Percentiles rank a stretch among this genome's conserved stretches.
phyloP scores from a whole-genome alignment of 2,113 vertebrate genomes.

The Paramisgurnus dabryanus region DNA sequence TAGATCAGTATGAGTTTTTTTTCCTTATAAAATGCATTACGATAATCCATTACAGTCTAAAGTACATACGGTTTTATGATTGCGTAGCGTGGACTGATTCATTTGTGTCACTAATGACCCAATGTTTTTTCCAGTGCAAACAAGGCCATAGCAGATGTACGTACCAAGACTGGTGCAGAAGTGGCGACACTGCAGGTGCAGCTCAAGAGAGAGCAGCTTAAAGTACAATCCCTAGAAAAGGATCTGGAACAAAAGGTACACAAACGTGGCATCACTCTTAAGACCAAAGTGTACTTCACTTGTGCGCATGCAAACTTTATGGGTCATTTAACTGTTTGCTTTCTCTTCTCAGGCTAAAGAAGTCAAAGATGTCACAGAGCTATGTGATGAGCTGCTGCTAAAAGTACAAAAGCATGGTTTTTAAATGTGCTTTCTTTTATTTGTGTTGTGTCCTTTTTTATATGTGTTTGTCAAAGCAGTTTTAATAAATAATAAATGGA shows the following conservation, averaged over 20 bases:
- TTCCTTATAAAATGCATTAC: neutral
- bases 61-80: neutral
- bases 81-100: neutral
- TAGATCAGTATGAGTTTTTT: constrained; percentile 73
- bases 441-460: constrained; percentile 43
- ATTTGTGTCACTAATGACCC: neutral
- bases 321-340: neutral
- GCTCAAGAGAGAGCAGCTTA: constrained; percentile 87
- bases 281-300: too few relatives aligned
- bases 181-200: constrained; percentile 77
- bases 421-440: constrained; percentile 28
- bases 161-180: constrained; percentile 79
- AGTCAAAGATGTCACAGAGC: constrained; percentile 80
- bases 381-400: constrained; percentile 84
- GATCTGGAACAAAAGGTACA: constrained; percentile 87
- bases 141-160: constrained; percentile 83
- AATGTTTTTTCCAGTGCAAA: constrained; percentile 78
- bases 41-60: too few relatives aligned
- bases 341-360: constrained; percentile 76
- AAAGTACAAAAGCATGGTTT: constrained; percentile 72
- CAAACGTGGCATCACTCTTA: neutral
- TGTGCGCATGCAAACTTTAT: too few relatives aligned
- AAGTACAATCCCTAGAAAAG: constrained; percentile 84
- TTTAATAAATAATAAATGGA: constrained; percentile 9
- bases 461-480: constrained; percentile 6